A percentile compares a stretch with the other conserved stretches of the same genome.
phyloP scores from a whole-genome alignment of 2,888 invertebrate species.

The Disparrhopalites patrizii region DNA sequence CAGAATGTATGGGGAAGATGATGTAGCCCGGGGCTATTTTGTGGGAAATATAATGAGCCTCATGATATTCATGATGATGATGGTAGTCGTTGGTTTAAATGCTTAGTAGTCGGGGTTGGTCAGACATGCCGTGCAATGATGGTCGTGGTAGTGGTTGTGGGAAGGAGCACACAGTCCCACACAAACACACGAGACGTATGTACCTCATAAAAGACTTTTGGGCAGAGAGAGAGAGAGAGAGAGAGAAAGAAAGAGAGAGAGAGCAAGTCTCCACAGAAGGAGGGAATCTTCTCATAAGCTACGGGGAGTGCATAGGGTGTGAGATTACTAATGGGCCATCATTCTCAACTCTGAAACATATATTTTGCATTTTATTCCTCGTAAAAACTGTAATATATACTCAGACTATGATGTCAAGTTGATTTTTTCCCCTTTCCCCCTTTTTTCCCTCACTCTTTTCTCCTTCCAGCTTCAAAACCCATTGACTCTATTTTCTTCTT shows the following conservation, averaged over 20 bases:
- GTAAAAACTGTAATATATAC: no score
- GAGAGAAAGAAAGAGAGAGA: no score
- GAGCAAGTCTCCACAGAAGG: no score
- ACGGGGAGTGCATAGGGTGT: constrained; percentile 9
- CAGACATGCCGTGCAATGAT: not conserved
- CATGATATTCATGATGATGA: constrained; percentile 18
- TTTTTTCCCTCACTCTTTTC: constrained; percentile 17
- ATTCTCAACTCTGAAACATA: constrained; percentile 31
- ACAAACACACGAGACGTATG: not conserved
- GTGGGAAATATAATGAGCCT: constrained; percentile 6
- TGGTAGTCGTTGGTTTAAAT: constrained; percentile 19
- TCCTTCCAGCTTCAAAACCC: not conserved
- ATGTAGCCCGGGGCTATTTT: constrained; percentile 9
- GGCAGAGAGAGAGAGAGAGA: no score
- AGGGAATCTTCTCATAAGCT: no score
- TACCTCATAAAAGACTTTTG: no score
- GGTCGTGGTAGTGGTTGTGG: not conserved
- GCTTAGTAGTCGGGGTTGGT: constrained; percentile 19
- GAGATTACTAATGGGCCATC: constrained; percentile 38
- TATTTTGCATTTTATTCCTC: constrained; percentile 36
- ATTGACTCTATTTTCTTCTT: not conserved
- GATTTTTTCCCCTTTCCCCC: constrained; percentile 28
- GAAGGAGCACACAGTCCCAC: not conserved
- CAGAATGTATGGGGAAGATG: not conserved
- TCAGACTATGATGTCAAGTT: constrained; percentile 30